Conservation (phyloP, 2,888 invertebrate species). For the Drosophila nigritarsus region DNA sequence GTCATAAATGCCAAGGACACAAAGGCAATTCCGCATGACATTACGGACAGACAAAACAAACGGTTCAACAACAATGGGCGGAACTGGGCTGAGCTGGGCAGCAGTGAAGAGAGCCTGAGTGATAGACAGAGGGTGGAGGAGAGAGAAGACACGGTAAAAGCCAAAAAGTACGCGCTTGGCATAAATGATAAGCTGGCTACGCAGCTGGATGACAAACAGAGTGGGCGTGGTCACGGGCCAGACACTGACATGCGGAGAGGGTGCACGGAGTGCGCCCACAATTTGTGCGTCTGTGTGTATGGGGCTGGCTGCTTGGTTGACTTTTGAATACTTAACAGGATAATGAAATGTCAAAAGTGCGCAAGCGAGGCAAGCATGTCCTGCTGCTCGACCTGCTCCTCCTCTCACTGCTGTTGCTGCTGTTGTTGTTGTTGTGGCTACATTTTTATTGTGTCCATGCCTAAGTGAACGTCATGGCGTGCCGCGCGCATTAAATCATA, state of each 20-base stretch:
- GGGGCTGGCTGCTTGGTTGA: slow-evolving; percentile 69
- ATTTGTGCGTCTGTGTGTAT: slow-evolving; percentile 54
- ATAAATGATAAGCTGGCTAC: slow-evolving; percentile 76
- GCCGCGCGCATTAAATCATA: slow-evolving; percentile 80
- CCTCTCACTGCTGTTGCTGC: background rate
- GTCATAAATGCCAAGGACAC: slow-evolving; percentile 78
- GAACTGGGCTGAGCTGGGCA: background rate
- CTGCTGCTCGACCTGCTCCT: slow-evolving; percentile 17
- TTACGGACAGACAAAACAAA: slow-evolving; percentile 76
- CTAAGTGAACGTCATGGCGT: slow-evolving; percentile 78
- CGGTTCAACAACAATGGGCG: slow-evolving; percentile 51
- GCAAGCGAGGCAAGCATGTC: slow-evolving; percentile 68
- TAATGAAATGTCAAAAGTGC: slow-evolving; percentile 82
- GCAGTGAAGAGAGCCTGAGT: background rate
- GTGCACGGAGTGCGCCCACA: slow-evolving; percentile 30
- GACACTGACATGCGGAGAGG: slow-evolving; percentile 41
- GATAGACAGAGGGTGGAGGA: background rate
- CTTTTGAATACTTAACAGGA: slow-evolving; percentile 82
- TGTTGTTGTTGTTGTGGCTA: slow-evolving; percentile 46
- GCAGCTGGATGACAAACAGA: slow-evolving; percentile 49
- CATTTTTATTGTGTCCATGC: slow-evolving; percentile 74
- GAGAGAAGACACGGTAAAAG: slow-evolving; percentile 48
- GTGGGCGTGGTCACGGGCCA: slow-evolving; percentile 41
- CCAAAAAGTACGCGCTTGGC: slow-evolving; percentile 78
- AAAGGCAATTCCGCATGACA: slow-evolving; percentile 77